Evolutionary conservation across 2,797 vertebrate species (phyloP), one percentile per base, ranked within the genome.

Genomic region (Sparidentex hasta): DNA sequence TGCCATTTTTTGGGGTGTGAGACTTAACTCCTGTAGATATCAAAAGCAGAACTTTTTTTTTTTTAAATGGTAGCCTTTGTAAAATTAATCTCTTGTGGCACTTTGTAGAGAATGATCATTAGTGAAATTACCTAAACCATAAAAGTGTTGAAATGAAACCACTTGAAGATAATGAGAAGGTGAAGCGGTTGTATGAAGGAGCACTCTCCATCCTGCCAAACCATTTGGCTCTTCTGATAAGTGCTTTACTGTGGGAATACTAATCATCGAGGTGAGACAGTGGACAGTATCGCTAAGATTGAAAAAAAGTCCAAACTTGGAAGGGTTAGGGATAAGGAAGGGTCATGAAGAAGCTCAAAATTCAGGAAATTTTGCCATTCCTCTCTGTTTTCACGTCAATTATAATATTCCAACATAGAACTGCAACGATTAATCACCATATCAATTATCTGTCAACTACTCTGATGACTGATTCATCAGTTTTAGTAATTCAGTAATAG

Each of bases 131-230:
- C 59, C 66, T 69, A 33, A 62, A 72, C 47, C 43, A 67, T 62
- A 21, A 69, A 74, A 51, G 63, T 64, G 74, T 59, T 75, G 23
- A 74, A 84, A 80, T 74, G 20, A 78, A 76, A 67, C 50, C 50
- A 73, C 81, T 86, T 72, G 18, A 70, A 67, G 62, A 76, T 83
- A 86, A 81, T 77, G 62, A 41, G 11, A 47, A 75, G 50, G 29
- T 79, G 71, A 78, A 76, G 61, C 4, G 0, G 65, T 44, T 13
- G 0, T 18, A 61, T 13, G 65, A 83, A 58, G 51, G 17, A 83
- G 62, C 38, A 71, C 68, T 78, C 56, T 70, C 65, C 29, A 27
- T 25, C 33, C 55, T 74, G 74, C 78, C 65, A 85, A 82, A 76
- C 18, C 63, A 73, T 66, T 73, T 65, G 69, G 73, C 43, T 74